These are phyloP conservation scores for Hoplostethus mediterraneus DNA, from an alignment of 2,797 vertebrate species.

Conservation along the genomic window DNA sequence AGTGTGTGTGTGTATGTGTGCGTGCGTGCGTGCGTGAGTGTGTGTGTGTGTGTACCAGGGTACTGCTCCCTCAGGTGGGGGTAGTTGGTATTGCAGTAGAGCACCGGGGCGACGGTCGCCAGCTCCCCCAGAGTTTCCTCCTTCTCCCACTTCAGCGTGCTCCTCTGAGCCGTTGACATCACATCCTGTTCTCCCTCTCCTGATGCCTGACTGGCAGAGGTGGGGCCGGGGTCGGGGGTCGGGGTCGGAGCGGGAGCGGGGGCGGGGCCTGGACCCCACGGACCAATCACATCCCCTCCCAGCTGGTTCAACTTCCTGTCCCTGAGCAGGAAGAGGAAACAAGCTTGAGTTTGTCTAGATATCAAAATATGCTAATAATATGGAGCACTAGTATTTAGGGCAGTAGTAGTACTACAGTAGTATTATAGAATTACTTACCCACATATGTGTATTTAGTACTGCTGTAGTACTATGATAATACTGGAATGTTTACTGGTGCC, in stretches of 20 bases:
- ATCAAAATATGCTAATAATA: no score
- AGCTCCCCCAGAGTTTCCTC: constrained; percentile 94
- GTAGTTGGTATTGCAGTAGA: constrained; percentile 97
- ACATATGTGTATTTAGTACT: no score
- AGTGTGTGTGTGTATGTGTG: neutral
- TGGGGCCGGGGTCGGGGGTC: constrained; percentile 7
- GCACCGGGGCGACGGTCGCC: constrained; percentile 96
- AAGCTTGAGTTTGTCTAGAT: no score
- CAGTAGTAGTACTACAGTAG: neutral
- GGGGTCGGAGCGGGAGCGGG: neutral
- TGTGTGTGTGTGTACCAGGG: constrained; percentile 80
- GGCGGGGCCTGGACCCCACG: constrained; percentile 72
- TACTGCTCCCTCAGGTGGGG: constrained; percentile 93
- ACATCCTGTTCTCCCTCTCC: constrained; percentile 84
- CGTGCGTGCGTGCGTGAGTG: neutral
- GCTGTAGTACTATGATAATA: no score
- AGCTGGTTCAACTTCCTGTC: constrained; percentile 88
- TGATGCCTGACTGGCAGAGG: constrained; percentile 36
- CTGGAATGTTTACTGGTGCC: no score
- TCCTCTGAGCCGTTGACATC: constrained; percentile 93
- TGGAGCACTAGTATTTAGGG: neutral
- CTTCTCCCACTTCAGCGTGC: constrained; percentile 98
- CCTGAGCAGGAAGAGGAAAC: constrained; percentile 63
- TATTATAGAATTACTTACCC: neutral
- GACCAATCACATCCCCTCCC: constrained; percentile 79